Conservation (phyloP, 2,113 vertebrate genomes). For the Thamnophis sirtalis region DNA sequence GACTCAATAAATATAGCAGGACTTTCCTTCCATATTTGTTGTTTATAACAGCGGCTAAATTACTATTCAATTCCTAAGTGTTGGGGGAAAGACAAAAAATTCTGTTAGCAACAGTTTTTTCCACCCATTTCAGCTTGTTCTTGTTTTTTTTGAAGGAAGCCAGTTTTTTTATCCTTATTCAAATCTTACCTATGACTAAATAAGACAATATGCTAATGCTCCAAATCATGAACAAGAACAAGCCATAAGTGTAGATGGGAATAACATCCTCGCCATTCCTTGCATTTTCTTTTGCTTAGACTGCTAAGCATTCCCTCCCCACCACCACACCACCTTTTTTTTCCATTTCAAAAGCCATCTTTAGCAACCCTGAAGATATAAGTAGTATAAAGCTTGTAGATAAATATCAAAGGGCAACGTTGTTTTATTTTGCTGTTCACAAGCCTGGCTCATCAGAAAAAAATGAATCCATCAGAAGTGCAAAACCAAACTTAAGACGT, state of each 20-base stretch:
- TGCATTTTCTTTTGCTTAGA: not conserved
- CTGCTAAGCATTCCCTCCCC: no score
- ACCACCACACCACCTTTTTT: not conserved
- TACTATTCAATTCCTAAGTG: constrained; percentile 80
- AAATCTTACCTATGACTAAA: not conserved
- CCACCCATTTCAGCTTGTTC: not conserved
- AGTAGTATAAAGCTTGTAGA: not conserved
- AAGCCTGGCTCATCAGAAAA: not conserved
- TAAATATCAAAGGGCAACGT: not conserved
- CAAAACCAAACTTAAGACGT: not conserved
- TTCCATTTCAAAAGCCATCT: not conserved
- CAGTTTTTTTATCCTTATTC: not conserved
- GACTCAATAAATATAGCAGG: constrained; percentile 84
- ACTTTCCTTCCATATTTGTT: constrained; percentile 93
- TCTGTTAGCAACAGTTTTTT: not conserved
- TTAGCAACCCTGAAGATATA: not conserved
- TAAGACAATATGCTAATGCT: not conserved
- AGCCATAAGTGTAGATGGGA: not conserved
- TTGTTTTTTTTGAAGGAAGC: not conserved
- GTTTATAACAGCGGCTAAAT: constrained; percentile 76
- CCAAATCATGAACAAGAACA: not conserved
- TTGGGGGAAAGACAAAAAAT: not conserved
- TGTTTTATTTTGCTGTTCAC: not conserved
- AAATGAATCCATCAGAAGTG: not conserved
- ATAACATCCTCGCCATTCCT: not conserved